phyloP scores from a whole-genome alignment of 53 echinoderm and acorn worm species.

The Mesocentrotus franciscanus region DNA sequence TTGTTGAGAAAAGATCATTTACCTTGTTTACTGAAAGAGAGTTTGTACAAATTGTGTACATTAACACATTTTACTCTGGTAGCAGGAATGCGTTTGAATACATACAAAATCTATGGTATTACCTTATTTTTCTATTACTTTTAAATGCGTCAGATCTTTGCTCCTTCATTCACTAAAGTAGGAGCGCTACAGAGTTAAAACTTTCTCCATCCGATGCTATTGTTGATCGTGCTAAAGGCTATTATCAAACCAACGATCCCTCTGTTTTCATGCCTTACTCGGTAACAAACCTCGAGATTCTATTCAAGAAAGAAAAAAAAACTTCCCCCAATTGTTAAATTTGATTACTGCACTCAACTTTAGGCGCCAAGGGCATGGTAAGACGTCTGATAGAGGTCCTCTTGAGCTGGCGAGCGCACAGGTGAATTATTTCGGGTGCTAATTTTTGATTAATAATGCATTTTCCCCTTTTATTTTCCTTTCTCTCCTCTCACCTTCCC shows the following conservation, averaged over 20 bases:
- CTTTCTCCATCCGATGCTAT: background rate
- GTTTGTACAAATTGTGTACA: no score
- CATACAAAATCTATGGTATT: no score
- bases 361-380: constrained; percentile 32
- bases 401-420: constrained; percentile 15
- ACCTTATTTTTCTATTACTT: no score
- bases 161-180: background rate
- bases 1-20: no score
- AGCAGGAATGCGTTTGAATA: no score
- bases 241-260: background rate
- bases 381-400: background rate
- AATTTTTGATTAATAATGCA: constrained; percentile 64
- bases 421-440: constrained; percentile 61
- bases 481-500: background rate
- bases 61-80: no score
- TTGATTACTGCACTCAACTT: constrained; percentile 35
- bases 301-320: constrained; percentile 5
- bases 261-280: background rate
- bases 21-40: no score
- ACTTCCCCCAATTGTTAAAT: constrained; percentile 35
- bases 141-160: background rate
- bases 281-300: background rate
- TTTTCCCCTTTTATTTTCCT: constrained; percentile 11
- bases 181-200: background rate
- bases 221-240: constrained; percentile 7